Conservation (phyloP, 2,888 invertebrate species). For the Conistra vaccinii region DNA sequence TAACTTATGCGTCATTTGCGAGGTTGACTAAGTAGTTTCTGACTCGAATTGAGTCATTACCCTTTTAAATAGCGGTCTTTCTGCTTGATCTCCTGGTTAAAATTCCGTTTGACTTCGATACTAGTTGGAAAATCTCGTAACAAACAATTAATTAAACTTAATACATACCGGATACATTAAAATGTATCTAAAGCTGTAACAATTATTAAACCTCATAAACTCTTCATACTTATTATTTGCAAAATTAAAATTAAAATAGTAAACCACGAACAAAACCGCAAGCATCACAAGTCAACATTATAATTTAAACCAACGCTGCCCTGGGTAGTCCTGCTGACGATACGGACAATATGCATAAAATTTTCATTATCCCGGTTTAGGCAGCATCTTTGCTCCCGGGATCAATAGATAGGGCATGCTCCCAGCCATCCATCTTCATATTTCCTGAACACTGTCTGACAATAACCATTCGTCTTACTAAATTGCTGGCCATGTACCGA, state of each 20-base stretch:
- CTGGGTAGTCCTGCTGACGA: constrained; percentile 8
- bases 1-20: not conserved
- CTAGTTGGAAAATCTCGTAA: not conserved
- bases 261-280: not conserved
- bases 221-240: not conserved
- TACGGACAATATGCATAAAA: constrained; percentile 45
- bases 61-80: not conserved
- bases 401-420: constrained; percentile 73
- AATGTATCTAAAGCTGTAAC: not conserved
- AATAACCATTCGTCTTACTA: constrained; percentile 83
- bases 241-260: not conserved
- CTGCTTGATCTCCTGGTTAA: too few species aligned
- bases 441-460: constrained; percentile 81
- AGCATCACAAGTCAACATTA: not conserved
- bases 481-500: constrained; percentile 79
- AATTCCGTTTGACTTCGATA: too few species aligned
- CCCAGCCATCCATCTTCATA: constrained; percentile 84
- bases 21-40: not conserved
- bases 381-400: constrained; percentile 50
- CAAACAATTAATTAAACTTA: too few species aligned
- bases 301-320: constrained; percentile 24
- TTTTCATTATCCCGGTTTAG: constrained; percentile 52
- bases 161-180: not conserved
- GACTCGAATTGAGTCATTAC: not conserved
- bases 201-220: not conserved